Percentiles rank a stretch among this genome's conserved stretches.
These are phyloP conservation scores for Drosophila ficusphila DNA, from an alignment of 1,140 invertebrate species.

Conservation along the genomic window DNA sequence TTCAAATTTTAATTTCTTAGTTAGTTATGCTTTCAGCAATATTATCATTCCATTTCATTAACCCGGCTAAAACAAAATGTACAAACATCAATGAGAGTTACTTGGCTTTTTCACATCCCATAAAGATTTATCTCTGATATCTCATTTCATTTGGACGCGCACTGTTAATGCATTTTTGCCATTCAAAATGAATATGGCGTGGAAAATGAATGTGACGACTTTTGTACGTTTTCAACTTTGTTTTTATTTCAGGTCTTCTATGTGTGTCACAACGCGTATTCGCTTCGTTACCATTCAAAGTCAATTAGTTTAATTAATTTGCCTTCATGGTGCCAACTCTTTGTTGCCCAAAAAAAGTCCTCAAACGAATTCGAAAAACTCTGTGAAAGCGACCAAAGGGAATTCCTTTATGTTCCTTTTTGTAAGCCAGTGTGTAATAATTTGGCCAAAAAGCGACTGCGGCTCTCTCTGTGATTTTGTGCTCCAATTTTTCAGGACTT, in stretches of 20 bases:
- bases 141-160: conserved; percentile 2
- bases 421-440: conserved; percentile 1
- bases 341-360: conserved; percentile 20
- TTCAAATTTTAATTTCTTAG: too few species aligned
- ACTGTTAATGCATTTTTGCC: not conserved
- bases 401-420: not conserved
- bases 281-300: conserved; percentile 59
- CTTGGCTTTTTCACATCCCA: not conserved
- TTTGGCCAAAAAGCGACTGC: not conserved
- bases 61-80: too few species aligned
- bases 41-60: too few species aligned
- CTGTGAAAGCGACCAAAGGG: conserved; percentile 1
- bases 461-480: conserved; percentile 12
- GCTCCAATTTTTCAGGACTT: not conserved
- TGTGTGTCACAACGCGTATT: conserved; percentile 18
- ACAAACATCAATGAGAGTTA: not conserved
- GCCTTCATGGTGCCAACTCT: conserved; percentile 33
- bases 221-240: not conserved
- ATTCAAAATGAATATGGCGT: not conserved
- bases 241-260: conserved; percentile 5
- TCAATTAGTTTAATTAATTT: conserved; percentile 73
- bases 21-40: too few species aligned
- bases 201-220: not conserved
- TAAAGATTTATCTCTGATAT: not conserved
- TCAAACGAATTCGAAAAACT: not conserved